Evolutionary conservation across 2,797 vertebrate species (phyloP), one percentile per base, ranked within the genome.

Genomic region (Bryconaethiops microstoma): DNA sequence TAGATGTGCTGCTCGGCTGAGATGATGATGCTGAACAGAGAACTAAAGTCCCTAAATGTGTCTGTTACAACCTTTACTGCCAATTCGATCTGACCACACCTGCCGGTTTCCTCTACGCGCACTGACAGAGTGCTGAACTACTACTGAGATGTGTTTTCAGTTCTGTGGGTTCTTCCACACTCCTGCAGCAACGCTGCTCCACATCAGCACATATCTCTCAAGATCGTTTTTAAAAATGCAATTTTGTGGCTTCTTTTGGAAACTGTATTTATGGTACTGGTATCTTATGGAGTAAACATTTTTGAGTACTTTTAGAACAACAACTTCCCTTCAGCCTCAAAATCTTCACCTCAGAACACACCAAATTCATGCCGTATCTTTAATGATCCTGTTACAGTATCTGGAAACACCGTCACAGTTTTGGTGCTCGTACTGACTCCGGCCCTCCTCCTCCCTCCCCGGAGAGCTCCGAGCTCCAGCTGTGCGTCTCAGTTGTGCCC

Each of bases 351-450:
- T 87, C 91, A 93, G 12, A 94, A 94, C 93, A 92, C 84, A 90
- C 88, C 91, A 68, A 13, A 78, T 76, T 25, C 50, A 82, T 75
- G 84, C 80, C 79, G 71, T 75, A 50, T 79, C 50, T 45, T 75
- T 16, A 64, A 74, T 73, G 60, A 54, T 76, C 55, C 59, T 87
- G 78, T 92, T 94, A 95, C 93, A 95, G 91, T 94, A 93, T 62
- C 94, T 90, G 92, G 67, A 82, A 86, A 94, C 91, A 89, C 88
- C 94, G 93, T 97, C 96, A 97, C 96, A 97, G 96, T 96, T 97
- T 96, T 92, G 93, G 92, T 92, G 91, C 96, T 93, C 92, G 57
- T 92, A 90, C 78, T 65, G 90, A 87, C 90, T 77, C 86, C 90
- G 77, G 85, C 91, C 67, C 42, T 74, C 55, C 21, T 25, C 23